Evolutionary conservation across 2,888 invertebrate species (phyloP).

Genomic region (Halocaridina rubra): DNA sequence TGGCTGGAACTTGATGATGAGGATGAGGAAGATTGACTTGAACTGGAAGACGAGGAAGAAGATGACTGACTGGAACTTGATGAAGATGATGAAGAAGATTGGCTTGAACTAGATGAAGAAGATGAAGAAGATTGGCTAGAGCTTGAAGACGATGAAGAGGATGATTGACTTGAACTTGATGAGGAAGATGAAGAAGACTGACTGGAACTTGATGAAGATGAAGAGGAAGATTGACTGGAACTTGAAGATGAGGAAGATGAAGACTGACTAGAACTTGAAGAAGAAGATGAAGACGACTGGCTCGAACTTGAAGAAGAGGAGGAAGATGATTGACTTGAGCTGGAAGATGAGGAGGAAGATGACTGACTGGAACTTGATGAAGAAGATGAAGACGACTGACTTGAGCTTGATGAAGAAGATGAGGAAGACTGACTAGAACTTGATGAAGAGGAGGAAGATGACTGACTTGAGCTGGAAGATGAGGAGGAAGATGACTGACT

Average conservation of each 20-base stretch:
- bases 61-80: not conserved
- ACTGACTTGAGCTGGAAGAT: not conserved
- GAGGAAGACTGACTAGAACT: not conserved
- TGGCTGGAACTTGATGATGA: not conserved
- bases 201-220: not conserved
- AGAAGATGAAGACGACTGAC: not conserved
- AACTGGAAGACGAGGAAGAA: not conserved
- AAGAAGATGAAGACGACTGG: not conserved
- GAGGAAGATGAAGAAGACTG: not conserved
- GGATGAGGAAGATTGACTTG: not conserved
- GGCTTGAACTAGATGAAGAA: not conserved
- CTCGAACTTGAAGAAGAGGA: conserved; percentile 3
- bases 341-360: not conserved
- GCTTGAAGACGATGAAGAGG: not conserved
- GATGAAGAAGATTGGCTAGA: not conserved
- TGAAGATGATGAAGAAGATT: not conserved
- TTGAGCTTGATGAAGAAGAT: not conserved
- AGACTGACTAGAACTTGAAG: not conserved
- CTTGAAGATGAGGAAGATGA: not conserved
- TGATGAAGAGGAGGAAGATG: not conserved
- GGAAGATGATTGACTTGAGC: not conserved
- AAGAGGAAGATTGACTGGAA: not conserved
- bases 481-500: not conserved
- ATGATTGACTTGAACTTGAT: not conserved
- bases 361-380: not conserved